These are phyloP conservation scores for Tanypteryx hageni DNA, from an alignment of 2,888 invertebrate genomes.

Conservation along the genomic window DNA sequence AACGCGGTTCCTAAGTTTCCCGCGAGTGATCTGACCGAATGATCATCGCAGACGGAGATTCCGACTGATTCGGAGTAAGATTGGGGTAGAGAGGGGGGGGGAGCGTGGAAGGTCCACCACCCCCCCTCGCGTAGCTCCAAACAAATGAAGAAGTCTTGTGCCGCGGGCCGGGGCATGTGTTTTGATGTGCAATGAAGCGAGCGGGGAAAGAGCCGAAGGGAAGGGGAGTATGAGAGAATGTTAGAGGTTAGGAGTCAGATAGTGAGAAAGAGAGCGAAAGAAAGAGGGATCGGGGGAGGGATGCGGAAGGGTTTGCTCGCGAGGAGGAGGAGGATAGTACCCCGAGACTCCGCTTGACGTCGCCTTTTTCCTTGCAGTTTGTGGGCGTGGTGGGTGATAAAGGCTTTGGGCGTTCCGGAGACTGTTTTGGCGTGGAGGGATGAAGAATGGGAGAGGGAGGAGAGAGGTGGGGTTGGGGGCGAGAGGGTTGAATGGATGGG, in stretches of 20 bases:
- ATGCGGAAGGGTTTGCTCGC: background rate
- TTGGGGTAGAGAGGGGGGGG: too few species aligned
- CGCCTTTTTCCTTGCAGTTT: conserved; percentile 41
- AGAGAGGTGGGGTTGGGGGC: background rate
- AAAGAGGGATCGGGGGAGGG: background rate
- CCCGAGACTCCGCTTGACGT: conserved; percentile 41
- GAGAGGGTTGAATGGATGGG: background rate
- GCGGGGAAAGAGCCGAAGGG: background rate
- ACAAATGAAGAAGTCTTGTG: background rate
- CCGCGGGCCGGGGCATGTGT: background rate
- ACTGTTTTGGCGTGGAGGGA: background rate
- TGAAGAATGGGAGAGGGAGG: background rate
- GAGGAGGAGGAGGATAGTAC: background rate
- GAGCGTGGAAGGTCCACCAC: too few species aligned
- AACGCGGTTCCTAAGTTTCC: background rate
- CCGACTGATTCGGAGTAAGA: too few species aligned
- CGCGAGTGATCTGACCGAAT: background rate
- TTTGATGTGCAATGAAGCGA: background rate
- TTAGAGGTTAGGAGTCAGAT: background rate
- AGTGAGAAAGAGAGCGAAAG: background rate
- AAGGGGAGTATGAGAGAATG: background rate
- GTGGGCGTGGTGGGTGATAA: conserved; percentile 37
- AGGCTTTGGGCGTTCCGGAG: background rate
- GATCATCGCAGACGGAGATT: background rate
- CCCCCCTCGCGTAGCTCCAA: background rate